These are phyloP conservation scores for Phaenicophaeus curvirostris DNA, from an alignment of 2,797 vertebrate genomes.

Conservation along the genomic window DNA sequence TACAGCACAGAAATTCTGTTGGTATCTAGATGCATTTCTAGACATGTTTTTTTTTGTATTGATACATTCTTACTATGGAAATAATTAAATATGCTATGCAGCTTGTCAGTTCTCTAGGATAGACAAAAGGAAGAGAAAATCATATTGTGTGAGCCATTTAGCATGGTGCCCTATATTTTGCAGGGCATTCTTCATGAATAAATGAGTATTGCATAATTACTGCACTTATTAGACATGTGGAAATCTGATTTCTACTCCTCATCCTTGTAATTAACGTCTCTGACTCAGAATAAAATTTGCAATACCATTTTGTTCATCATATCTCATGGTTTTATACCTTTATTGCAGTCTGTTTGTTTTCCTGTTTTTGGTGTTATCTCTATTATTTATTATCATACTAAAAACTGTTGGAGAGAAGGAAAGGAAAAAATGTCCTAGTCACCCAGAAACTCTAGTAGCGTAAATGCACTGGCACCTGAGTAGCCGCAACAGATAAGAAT, in stretches of 20 bases:
- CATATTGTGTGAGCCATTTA: neutral
- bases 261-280: neutral
- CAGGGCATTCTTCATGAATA: neutral
- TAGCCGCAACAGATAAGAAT: neutral
- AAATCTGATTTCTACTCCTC: neutral
- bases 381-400: neutral
- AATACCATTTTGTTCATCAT: neutral
- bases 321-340: neutral
- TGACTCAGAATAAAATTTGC: neutral
- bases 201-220: neutral
- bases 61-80: neutral
- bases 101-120: neutral
- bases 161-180: neutral
- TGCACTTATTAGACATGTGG: neutral
- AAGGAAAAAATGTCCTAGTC: neutral
- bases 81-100: neutral
- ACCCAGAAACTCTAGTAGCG: neutral
- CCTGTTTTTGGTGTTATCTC: neutral
- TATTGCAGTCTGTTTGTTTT: neutral
- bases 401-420: neutral
- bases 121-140: constrained; percentile 5
- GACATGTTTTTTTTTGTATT: neutral
- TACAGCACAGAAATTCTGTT: neutral
- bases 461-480: neutral
- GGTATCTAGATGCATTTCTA: neutral